Percentiles rank a stretch among this genome's conserved stretches.
phyloP scores from a whole-genome alignment of 2,113 vertebrate genomes.

The Strix aluco region DNA sequence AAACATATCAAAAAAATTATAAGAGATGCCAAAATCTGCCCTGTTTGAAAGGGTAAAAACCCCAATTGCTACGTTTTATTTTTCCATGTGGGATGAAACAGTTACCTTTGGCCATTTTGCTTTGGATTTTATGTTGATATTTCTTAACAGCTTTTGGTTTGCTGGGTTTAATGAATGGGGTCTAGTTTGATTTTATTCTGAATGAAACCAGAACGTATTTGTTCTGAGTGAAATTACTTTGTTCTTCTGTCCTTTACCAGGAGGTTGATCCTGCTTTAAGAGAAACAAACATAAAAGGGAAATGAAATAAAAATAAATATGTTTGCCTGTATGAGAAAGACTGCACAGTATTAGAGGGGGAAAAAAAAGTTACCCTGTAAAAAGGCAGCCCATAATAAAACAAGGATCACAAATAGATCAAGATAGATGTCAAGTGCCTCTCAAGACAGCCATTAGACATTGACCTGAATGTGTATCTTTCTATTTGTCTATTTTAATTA shows the following conservation, averaged over 20 bases:
- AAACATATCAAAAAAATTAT: neutral
- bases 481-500: conserved; percentile 22
- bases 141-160: neutral
- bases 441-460: neutral
- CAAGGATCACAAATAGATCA: neutral
- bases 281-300: conserved; percentile 32
- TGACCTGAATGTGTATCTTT: neutral
- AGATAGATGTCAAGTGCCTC: conserved; percentile 9
- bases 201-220: conserved; percentile 25
- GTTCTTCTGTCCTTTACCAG: neutral
- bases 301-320: conserved; percentile 40
- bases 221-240: neutral
- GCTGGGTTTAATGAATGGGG: neutral
- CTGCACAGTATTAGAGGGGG: neutral
- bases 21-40: neutral
- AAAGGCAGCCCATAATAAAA: conserved; percentile 19
- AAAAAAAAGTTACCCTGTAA: neutral
- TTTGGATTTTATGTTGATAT: neutral
- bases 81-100: neutral
- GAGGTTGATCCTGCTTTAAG: conserved; percentile 10
- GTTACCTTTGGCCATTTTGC: neutral
- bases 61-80: neutral
- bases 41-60: neutral
- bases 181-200: neutral
- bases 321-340: conserved; percentile 41